phyloP scores from a whole-genome alignment of 2,797 vertebrate species.

The Peromyscus attwateri region DNA sequence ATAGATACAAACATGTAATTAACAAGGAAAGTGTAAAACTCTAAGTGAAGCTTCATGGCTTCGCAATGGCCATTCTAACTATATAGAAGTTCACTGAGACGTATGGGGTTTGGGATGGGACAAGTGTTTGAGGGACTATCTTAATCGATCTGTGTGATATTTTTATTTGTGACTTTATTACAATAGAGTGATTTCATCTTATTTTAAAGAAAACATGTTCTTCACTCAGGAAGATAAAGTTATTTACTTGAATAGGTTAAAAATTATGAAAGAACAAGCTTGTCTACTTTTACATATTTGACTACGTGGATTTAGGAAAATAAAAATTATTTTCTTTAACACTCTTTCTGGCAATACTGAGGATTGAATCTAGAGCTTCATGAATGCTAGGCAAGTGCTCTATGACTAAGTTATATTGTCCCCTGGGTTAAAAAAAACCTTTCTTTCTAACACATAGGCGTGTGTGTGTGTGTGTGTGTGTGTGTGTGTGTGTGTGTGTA shows the following conservation, averaged over 20 bases:
- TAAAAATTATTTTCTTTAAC: constrained; percentile 24
- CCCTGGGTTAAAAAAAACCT: not conserved
- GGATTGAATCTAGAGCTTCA: not conserved
- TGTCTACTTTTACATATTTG: constrained; percentile 27
- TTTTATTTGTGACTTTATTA: not conserved
- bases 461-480: not conserved
- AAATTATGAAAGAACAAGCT: not conserved
- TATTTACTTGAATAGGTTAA: constrained; percentile 14
- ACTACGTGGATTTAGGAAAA: not conserved
- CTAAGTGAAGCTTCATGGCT: not conserved
- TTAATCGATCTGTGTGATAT: not conserved
- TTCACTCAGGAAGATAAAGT: not conserved
- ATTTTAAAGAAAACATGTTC: not conserved
- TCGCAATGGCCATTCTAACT: not conserved
- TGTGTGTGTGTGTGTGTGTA: not conserved
- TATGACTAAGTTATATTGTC: not conserved
- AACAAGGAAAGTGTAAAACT: not conserved
- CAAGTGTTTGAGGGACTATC: not conserved
- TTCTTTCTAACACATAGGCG: not conserved
- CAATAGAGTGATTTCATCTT: not conserved
- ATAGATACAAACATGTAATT: not conserved
- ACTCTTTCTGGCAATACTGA: not conserved
- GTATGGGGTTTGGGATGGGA: not conserved
- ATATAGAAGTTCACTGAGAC: not conserved
- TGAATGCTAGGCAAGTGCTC: not conserved